These are phyloP conservation scores for Trisateles emortualis DNA, from an alignment of 2,888 invertebrate genomes.

Conservation along the genomic window DNA sequence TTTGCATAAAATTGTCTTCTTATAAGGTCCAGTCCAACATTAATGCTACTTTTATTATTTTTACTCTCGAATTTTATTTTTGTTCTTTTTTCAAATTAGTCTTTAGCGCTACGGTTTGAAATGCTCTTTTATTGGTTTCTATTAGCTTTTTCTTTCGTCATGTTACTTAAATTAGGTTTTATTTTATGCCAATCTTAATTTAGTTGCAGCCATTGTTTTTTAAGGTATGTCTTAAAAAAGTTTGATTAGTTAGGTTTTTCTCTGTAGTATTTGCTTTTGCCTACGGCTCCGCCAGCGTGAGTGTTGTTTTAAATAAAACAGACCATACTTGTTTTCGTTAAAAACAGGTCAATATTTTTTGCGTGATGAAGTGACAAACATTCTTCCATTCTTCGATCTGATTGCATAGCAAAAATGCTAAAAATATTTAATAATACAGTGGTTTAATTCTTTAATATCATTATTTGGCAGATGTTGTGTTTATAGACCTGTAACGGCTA, in stretches of 20 bases:
- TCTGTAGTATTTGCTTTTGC: no score
- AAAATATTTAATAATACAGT: no score
- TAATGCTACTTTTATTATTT: slow-evolving; percentile 58
- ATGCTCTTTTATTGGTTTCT: slow-evolving; percentile 32
- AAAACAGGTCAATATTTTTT: neutral
- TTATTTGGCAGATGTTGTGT: no score
- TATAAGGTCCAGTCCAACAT: slow-evolving; percentile 63
- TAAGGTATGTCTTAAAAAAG: no score
- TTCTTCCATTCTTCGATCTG: no score
- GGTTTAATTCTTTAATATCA: no score
- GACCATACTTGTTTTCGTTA: neutral
- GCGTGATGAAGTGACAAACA: no score
- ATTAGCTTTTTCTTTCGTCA: slow-evolving; percentile 1
- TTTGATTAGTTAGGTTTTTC: no score
- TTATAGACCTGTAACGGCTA: no score
- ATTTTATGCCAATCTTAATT: neutral
- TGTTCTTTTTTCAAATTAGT: slow-evolving; percentile 46
- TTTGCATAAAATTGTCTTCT: slow-evolving; percentile 84
- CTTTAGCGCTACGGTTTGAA: slow-evolving; percentile 31
- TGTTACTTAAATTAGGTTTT: neutral
- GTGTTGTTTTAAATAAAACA: no score
- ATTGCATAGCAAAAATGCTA: no score
- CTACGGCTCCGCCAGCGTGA: no score
- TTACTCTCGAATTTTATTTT: slow-evolving; percentile 45
- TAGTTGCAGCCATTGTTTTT: neutral